These are phyloP conservation scores for Bombus consobrinus DNA, from an alignment of 1,140 invertebrate genomes.

Conservation along the genomic window DNA sequence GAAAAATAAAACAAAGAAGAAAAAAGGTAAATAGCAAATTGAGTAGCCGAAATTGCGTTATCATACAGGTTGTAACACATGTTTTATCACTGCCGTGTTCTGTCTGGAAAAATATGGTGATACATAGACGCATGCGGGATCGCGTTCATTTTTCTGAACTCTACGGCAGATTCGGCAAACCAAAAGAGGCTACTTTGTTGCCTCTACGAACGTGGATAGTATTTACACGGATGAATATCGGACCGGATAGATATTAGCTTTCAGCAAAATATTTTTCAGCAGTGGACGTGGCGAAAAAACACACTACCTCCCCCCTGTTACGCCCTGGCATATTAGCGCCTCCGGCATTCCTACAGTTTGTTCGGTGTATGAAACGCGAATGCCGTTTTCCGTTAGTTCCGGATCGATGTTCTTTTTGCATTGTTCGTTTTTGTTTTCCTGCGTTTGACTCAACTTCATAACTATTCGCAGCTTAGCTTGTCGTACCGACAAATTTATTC, in stretches of 20 bases:
- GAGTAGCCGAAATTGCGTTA: too few relatives aligned
- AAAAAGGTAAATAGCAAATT: too few relatives aligned
- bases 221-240: constrained; percentile 69
- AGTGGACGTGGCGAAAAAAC: constrained; percentile 59
- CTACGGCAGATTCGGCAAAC: constrained; percentile 41
- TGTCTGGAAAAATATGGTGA: constrained; percentile 1
- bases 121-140: neutral
- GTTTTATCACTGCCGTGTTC: neutral
- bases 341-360: constrained; percentile 64
- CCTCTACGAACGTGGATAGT: constrained; percentile 53
- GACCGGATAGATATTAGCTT: constrained; percentile 68
- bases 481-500: neutral
- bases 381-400: constrained; percentile 61
- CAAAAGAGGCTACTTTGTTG: constrained; percentile 60
- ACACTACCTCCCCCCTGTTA: constrained; percentile 50
- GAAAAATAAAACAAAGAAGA: too few relatives aligned
- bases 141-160: constrained; percentile 23
- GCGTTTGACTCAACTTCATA: constrained; percentile 25
- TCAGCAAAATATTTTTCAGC: constrained; percentile 69
- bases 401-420: constrained; percentile 58
- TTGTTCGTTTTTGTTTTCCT: constrained; percentile 23
- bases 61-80: too few relatives aligned
- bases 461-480: constrained; percentile 14
- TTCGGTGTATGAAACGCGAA: constrained; percentile 62
- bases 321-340: constrained; percentile 65